Conservation (phyloP, 2,888 invertebrate genomes). For the Oegoconia quadripuncta region DNA sequence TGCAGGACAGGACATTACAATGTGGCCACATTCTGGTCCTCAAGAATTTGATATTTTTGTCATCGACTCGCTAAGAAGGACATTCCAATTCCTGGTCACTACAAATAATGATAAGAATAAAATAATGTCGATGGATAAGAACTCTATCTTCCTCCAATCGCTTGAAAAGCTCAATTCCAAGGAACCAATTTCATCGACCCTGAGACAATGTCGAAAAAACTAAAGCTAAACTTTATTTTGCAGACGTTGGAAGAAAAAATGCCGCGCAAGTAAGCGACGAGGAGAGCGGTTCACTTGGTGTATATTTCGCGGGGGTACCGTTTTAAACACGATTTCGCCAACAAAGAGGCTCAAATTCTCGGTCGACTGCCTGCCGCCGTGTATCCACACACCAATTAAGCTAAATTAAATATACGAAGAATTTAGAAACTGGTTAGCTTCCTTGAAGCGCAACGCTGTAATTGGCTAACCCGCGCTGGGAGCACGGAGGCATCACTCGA, state of each 20-base stretch:
- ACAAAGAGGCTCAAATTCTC: conserved; percentile 70
- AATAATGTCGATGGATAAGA: not conserved
- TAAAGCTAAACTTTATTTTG: conserved; percentile 14
- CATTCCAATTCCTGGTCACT: not conserved
- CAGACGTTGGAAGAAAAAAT: conserved; percentile 23
- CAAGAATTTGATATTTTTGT: no score
- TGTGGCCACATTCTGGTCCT: no score
- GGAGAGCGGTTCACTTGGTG: conserved; percentile 32
- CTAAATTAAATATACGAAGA: conserved; percentile 77
- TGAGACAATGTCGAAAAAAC: conserved; percentile 13
- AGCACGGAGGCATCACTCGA: conserved; percentile 64
- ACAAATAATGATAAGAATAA: not conserved
- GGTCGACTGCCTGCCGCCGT: conserved; percentile 66
- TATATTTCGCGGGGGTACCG: conserved; percentile 56
- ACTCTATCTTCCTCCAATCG: not conserved
- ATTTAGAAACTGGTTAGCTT: conserved; percentile 78
- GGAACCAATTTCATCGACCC: conserved; percentile 17
- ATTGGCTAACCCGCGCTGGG: conserved; percentile 69
- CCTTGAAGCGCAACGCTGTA: conserved; percentile 76
- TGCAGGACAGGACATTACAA: no score
- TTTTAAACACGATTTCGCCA: conserved; percentile 64
- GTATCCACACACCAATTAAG: conserved; percentile 75
- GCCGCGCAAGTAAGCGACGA: conserved; percentile 31
- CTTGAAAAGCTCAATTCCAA: conserved; percentile 12
- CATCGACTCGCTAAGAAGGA: no score